Evolutionary conservation across 2,888 invertebrate genomes (phyloP).

Genomic region (Tetranychus piercei): DNA sequence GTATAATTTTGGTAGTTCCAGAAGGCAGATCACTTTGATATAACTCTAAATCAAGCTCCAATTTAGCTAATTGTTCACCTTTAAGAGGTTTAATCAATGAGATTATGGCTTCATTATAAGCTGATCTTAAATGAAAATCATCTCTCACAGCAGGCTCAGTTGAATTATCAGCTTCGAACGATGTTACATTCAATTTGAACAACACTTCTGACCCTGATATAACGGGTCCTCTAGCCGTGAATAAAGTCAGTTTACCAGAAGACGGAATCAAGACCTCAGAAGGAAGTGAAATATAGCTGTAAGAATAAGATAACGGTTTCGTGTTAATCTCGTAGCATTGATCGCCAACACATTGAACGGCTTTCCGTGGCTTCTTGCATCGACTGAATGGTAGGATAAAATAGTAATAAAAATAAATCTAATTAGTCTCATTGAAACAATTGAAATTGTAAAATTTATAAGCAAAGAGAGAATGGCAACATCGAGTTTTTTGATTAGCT

Average conservation of each 20-base stretch:
- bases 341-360: background rate
- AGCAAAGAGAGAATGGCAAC: background rate
- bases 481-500: background rate
- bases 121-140: background rate
- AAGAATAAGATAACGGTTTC: background rate
- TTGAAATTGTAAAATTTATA: no score
- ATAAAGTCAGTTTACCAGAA: background rate
- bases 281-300: background rate
- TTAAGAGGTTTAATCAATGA: constrained; percentile 50
- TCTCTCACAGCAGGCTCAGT: background rate
- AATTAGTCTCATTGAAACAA: no score
- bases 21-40: background rate
- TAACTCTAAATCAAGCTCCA: constrained; percentile 45
- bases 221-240: background rate
- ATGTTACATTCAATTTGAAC: background rate
- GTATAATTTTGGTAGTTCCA: background rate
- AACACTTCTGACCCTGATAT: background rate
- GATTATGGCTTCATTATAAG: constrained; percentile 52
- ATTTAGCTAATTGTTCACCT: constrained; percentile 76
- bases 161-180: background rate
- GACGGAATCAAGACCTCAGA: background rate
- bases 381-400: background rate
- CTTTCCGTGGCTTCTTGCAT: background rate
- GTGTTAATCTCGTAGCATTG: background rate
- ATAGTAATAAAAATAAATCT: background rate